Conservation (phyloP, 2,113 vertebrate genomes). For the Todiramphus saurophagus region DNA sequence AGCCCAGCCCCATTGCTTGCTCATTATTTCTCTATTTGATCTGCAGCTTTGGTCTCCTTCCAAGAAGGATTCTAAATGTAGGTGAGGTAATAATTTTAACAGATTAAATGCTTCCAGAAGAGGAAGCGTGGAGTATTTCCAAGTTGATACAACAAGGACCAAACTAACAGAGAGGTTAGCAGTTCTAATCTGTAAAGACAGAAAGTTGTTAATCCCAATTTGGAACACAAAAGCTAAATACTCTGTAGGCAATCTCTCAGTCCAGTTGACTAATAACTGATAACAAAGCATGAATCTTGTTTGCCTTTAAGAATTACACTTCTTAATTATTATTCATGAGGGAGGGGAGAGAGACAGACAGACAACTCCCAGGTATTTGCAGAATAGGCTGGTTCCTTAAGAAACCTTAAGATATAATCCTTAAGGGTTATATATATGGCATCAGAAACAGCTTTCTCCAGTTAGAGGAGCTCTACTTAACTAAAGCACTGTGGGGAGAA, state of each 20-base stretch:
- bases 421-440: not conserved
- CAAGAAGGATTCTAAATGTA: not conserved
- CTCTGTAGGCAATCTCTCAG: not conserved
- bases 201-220: not conserved
- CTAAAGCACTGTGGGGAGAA: not conserved
- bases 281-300: not conserved
- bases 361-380: not conserved
- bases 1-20: not conserved
- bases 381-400: not conserved
- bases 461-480: not conserved
- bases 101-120: slow-evolving; percentile 39
- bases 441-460: not conserved
- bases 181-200: not conserved
- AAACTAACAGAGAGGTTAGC: slow-evolving; percentile 8
- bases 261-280: not conserved
- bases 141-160: not conserved
- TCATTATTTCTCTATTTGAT: not conserved
- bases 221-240: not conserved
- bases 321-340: not conserved
- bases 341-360: not conserved
- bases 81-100: not conserved
- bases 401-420: not conserved
- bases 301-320: not conserved
- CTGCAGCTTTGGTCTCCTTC: slow-evolving; percentile 21
- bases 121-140: not conserved